Evolutionary conservation across 1,140 invertebrate genomes (phyloP).

Genomic region (Lamellibrachia luymesi): DNA sequence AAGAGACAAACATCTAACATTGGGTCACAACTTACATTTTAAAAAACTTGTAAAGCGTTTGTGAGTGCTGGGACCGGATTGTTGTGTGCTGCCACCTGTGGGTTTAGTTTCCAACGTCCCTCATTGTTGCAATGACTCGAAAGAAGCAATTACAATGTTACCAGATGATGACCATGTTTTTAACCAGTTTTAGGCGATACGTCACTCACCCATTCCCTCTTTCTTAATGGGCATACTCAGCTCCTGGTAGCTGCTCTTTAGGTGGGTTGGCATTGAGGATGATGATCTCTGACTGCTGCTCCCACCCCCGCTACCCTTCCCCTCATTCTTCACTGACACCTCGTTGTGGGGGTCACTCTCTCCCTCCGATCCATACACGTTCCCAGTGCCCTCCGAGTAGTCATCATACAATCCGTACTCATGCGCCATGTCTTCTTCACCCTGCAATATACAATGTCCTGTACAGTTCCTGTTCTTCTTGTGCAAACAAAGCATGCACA

Average conservation of each 20-base stretch:
- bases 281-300: not conserved
- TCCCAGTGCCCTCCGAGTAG: not conserved
- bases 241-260: slow-evolving; percentile 9
- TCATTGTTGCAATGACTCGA: not conserved
- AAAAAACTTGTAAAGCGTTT: too few species aligned
- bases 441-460: not conserved
- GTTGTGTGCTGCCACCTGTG: too few species aligned
- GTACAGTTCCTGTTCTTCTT: too few species aligned
- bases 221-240: slow-evolving; percentile 13
- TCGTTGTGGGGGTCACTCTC: not conserved
- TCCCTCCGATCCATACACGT: not conserved
- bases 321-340: slow-evolving; percentile 4
- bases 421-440: not conserved
- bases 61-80: too few species aligned
- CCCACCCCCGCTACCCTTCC: not conserved
- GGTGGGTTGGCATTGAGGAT: not conserved
- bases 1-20: too few species aligned
- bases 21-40: too few species aligned
- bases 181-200: slow-evolving; percentile 22
- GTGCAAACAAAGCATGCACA: not conserved
- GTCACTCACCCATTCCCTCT: slow-evolving; percentile 21
- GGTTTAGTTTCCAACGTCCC: too few species aligned
- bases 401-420: not conserved
- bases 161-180: not conserved
- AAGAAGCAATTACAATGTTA: not conserved